A percentile compares a stretch with the other conserved stretches of the same genome.
Conservation (phyloP, 2,113 vertebrate genomes). For the Pelecanoides urinatrix region DNA sequence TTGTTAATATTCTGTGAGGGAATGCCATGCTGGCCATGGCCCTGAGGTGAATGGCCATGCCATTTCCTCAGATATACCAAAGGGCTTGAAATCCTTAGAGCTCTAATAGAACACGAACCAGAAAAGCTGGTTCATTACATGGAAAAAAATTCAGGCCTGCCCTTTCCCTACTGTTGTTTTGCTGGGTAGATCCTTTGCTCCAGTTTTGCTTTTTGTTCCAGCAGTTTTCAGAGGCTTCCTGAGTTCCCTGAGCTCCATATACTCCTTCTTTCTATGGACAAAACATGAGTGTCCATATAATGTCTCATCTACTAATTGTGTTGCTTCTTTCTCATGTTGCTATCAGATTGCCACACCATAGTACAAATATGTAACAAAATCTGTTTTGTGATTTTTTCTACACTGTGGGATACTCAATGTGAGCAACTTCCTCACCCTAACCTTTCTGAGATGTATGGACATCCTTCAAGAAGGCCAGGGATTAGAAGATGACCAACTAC, state of each 20-base stretch:
- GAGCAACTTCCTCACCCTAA: background rate
- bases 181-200: background rate
- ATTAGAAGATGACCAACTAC: background rate
- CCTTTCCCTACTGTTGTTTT: background rate
- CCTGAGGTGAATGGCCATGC: background rate
- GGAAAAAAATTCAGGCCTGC: background rate
- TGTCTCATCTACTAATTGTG: background rate
- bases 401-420: background rate
- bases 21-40: background rate
- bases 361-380: background rate
- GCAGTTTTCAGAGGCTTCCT: background rate
- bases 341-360: background rate
- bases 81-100: background rate
- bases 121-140: background rate
- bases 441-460: background rate
- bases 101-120: background rate
- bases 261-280: background rate
- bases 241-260: background rate
- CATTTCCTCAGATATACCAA: background rate
- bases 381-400: background rate
- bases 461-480: background rate
- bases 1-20: background rate
- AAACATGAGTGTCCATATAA: rapidly evolving
- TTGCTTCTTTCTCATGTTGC: background rate
- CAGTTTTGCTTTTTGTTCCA: background rate